Percentiles rank a stretch among this genome's conserved stretches.
Evolutionary conservation across 1,140 invertebrate genomes (phyloP).

Genomic region (Anthonomus grandis): DNA sequence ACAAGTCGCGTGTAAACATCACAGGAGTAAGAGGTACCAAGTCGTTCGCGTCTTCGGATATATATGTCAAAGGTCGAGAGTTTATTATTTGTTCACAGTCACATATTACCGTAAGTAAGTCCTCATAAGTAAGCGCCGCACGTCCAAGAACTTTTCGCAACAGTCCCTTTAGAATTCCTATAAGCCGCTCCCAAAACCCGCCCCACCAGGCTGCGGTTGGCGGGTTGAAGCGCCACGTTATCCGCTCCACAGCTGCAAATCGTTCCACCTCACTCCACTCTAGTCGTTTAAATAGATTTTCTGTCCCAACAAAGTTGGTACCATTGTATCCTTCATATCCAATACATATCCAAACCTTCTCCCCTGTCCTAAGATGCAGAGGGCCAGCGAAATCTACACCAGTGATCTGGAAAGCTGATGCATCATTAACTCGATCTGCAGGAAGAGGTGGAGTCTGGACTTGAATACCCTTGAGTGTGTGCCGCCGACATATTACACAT

Average conservation of each 20-base stretch:
- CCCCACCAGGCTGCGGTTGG: too few relatives aligned
- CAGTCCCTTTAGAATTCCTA: constrained; percentile 42
- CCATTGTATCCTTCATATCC: constrained; percentile 38
- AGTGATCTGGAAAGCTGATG: constrained; percentile 34
- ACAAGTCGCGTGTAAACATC: too few relatives aligned
- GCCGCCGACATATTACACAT: constrained; percentile 38
- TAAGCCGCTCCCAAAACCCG: too few relatives aligned
- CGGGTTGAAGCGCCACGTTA: constrained; percentile 25
- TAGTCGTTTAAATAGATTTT: constrained; percentile 18
- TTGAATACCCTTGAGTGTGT: constrained; percentile 29
- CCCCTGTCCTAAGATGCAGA: constrained; percentile 15
- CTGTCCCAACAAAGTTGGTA: constrained; percentile 41
- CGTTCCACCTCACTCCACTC: neutral
- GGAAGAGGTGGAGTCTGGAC: constrained; percentile 35
- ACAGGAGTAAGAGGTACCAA: too few relatives aligned
- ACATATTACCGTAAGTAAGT: constrained; percentile 37
- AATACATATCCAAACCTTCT: constrained; percentile 42
- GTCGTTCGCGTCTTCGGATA: too few relatives aligned
- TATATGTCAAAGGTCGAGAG: too few relatives aligned
- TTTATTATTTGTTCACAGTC: too few relatives aligned
- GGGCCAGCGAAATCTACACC: constrained; percentile 31
- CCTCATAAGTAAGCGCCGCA: constrained; percentile 37
- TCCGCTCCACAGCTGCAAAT: neutral
- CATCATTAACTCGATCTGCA: constrained; percentile 33
- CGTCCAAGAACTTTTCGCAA: constrained; percentile 38